These are phyloP conservation scores for Lytechinus pictus DNA, from an alignment of 35 echinoderm and acorn worm species.

Conservation along the genomic window DNA sequence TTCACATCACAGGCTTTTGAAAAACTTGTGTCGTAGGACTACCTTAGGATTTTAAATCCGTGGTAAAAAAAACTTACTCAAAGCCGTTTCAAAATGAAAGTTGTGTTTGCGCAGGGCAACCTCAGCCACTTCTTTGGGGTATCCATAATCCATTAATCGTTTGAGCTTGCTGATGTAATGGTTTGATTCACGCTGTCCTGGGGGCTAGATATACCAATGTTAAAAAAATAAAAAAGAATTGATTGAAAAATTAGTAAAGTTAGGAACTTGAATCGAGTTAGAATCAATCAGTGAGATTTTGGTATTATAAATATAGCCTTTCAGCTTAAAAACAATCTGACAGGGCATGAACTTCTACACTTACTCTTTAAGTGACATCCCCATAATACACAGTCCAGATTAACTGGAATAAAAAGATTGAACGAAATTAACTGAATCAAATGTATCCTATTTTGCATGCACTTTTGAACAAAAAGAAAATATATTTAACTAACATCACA, in stretches of 20 bases:
- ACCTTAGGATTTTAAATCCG: not conserved
- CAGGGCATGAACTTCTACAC: too few species aligned
- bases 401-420: too few species aligned
- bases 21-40: not conserved
- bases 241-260: not conserved
- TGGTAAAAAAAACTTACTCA: conserved; percentile 73
- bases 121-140: conserved; percentile 85
- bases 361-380: too few species aligned
- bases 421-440: too few species aligned
- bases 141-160: conserved; percentile 86
- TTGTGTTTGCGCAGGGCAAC: conserved; percentile 83
- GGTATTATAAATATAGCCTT: too few species aligned
- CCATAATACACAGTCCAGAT: too few species aligned
- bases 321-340: too few species aligned
- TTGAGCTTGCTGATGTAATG: conserved; percentile 76
- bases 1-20: not conserved
- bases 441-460: too few species aligned
- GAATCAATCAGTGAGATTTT: too few species aligned
- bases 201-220: not conserved
- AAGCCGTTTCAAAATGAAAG: conserved; percentile 79
- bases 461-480: too few species aligned
- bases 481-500: too few species aligned
- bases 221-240: not conserved
- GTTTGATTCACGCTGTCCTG: conserved; percentile 65
- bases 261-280: too few species aligned